Evolutionary conservation across 1,140 invertebrate species (phyloP).

Genomic region (Saccostrea echinata): DNA sequence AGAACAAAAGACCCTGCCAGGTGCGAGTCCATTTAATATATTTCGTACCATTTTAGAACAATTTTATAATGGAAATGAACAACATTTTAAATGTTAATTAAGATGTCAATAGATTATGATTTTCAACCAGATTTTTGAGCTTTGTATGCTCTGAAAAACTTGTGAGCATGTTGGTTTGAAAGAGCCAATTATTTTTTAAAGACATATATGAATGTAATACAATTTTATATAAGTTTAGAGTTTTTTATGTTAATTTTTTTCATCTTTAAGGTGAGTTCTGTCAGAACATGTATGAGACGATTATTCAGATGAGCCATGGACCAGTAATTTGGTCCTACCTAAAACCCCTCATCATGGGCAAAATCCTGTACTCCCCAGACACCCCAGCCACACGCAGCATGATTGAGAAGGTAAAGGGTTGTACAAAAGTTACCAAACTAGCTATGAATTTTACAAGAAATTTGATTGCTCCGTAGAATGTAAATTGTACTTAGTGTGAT

Average conservation of each 20-base stretch:
- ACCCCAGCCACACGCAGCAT: constrained; percentile 73
- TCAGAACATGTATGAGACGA: constrained; percentile 74
- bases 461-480: not conserved
- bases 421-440: not conserved
- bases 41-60: not conserved
- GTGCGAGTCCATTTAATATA: not conserved
- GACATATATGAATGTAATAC: too few species aligned
- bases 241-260: not conserved
- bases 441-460: too few species aligned
- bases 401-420: constrained; percentile 69
- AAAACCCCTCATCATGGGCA: constrained; percentile 80
- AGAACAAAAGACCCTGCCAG: constrained; percentile 2
- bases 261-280: constrained; percentile 75
- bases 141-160: too few species aligned
- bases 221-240: not conserved
- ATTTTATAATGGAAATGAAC: not conserved
- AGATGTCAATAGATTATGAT: too few species aligned
- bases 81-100: too few species aligned
- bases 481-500: not conserved
- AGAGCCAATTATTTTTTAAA: too few species aligned
- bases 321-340: constrained; percentile 79
- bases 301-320: constrained; percentile 73
- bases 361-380: constrained; percentile 80
- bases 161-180: too few species aligned
- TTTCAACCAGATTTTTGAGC: too few species aligned